These are phyloP conservation scores for Manduca sexta DNA, from an alignment of 1,140 invertebrate species.

Conservation along the genomic window DNA sequence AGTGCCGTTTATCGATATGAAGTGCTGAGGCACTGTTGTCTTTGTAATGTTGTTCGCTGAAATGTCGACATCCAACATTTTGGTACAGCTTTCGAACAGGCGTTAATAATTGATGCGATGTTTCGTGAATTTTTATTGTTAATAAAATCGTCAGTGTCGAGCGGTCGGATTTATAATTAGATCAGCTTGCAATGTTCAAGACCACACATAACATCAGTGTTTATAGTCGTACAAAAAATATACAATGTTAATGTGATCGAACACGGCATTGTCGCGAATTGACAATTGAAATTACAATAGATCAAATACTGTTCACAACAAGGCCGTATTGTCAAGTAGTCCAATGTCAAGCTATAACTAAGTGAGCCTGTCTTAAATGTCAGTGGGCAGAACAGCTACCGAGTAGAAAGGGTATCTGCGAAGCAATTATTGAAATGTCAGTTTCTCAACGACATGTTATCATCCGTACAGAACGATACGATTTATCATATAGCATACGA, in stretches of 20 bases:
- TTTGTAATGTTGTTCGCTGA: constrained; percentile 59
- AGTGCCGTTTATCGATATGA: constrained; percentile 56
- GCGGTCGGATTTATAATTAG: no score
- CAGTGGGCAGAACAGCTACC: constrained; percentile 30
- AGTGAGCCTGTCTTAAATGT: constrained; percentile 42
- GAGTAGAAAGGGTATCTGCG: constrained; percentile 20
- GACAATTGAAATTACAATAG: constrained; percentile 31
- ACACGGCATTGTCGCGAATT: constrained; percentile 17
- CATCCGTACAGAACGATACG: constrained; percentile 5
- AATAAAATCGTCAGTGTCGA: no score
- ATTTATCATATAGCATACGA: background rate
- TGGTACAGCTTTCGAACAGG: background rate
- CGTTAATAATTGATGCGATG: no score
- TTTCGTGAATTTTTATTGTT: no score
- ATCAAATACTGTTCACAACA: constrained; percentile 17
- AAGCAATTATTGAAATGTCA: constrained; percentile 15
- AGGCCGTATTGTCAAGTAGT: constrained; percentile 24
- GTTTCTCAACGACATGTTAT: constrained; percentile 6
- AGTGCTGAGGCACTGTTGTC: constrained; percentile 54
- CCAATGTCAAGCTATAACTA: constrained; percentile 30
- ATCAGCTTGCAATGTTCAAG: no score
- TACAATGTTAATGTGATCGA: constrained; percentile 28
- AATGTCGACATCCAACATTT: constrained; percentile 20
- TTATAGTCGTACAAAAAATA: constrained; percentile 3
- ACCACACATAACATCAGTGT: constrained; percentile 13